These are phyloP conservation scores for Thelaira solivaga DNA, from an alignment of 2,888 invertebrate species.

Conservation along the genomic window DNA sequence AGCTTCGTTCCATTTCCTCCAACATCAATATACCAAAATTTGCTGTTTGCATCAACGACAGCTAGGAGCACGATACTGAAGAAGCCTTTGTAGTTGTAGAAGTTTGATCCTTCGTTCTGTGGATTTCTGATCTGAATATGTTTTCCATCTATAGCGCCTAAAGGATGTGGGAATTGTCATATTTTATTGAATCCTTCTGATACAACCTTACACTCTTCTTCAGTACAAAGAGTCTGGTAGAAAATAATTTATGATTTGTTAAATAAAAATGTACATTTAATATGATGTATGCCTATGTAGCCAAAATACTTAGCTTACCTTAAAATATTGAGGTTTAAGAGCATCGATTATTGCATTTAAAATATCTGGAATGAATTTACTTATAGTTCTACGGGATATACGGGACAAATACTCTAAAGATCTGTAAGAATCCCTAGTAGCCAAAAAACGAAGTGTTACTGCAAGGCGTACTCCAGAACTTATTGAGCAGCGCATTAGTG, in stretches of 20 bases:
- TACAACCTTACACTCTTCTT: background rate
- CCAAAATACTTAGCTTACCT: background rate
- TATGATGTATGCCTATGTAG: background rate
- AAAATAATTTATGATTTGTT: background rate
- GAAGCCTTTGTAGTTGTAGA: background rate
- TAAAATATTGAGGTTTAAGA: background rate
- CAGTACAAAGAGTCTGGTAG: background rate
- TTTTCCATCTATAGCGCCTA: slow-evolving; percentile 1
- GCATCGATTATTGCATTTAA: background rate
- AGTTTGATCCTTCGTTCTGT: background rate
- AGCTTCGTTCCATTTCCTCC: background rate
- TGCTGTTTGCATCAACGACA: background rate
- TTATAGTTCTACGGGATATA: background rate
- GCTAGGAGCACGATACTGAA: background rate
- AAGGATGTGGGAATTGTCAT: background rate
- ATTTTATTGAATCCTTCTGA: background rate
- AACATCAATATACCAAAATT: background rate
- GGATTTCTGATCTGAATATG: background rate
- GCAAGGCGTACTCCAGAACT: background rate
- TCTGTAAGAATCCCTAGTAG: background rate
- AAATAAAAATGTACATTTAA: background rate
- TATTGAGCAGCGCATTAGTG: background rate
- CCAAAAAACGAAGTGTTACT: background rate
- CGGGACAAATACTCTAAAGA: background rate
- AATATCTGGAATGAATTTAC: background rate